Conservation (phyloP, 2,888 invertebrate genomes). For the Lydus trimaculatus region DNA sequence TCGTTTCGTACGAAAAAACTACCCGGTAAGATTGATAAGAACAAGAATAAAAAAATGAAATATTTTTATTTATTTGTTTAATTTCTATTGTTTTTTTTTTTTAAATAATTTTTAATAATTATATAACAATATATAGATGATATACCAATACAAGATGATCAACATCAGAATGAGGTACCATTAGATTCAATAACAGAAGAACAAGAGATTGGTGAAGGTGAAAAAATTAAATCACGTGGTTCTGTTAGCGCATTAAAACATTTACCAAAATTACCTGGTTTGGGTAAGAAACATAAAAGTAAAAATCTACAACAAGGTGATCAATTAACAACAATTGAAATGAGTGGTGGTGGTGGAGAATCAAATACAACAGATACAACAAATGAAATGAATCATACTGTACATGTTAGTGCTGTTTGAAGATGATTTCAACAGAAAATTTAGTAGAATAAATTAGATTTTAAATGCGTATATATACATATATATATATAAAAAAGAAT, state of each 20-base stretch:
- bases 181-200: slow-evolving; percentile 76
- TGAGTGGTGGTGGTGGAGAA: slow-evolving; percentile 42
- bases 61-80: neutral
- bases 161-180: slow-evolving; percentile 68
- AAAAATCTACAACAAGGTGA: slow-evolving; percentile 40
- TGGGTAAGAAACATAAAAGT: slow-evolving; percentile 68
- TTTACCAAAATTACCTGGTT: slow-evolving; percentile 69
- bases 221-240: slow-evolving; percentile 60
- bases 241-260: slow-evolving; percentile 65
- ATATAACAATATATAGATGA: slow-evolving; percentile 69
- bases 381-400: slow-evolving; percentile 47
- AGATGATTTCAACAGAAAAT: neutral
- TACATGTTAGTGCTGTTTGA: slow-evolving; percentile 58
- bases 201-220: slow-evolving; percentile 64
- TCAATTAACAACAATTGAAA: slow-evolving; percentile 49
- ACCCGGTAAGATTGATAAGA: slow-evolving; percentile 72
- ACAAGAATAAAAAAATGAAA: neutral
- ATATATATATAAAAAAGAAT: neutral
- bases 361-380: slow-evolving; percentile 32
- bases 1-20: slow-evolving; percentile 97
- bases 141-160: slow-evolving; percentile 83
- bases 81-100: neutral
- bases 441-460: slow-evolving; percentile 13
- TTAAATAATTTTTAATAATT: neutral
- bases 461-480: slow-evolving; percentile 25